Evolutionary conservation across 2,113 vertebrate genomes (phyloP), one percentile per base, ranked within the genome.

Genomic region (Paralichthys olivaceus): DNA sequence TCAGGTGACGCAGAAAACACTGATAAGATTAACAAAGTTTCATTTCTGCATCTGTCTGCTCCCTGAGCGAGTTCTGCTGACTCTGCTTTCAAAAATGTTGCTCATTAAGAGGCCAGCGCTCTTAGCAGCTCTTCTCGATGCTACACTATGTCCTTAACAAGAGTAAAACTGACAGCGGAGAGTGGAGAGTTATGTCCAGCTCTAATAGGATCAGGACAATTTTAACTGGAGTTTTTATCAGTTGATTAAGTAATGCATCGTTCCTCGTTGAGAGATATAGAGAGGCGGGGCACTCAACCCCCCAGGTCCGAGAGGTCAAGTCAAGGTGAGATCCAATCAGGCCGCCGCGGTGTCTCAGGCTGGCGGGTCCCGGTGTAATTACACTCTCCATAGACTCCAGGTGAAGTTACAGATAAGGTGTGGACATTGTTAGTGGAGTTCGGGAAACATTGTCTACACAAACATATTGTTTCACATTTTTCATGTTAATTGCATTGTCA

Each of bases 321-420:
- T 70, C 91, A 94, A 94, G 93, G 94, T 93, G 84, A 95, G 93
- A 94, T 94, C 85, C 86, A 93, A 94, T 94, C 93, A 84, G 73
- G 54, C 26, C 54, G 68, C 83, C 66, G 72, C 55, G 77, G 75
- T 69, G 84, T 89, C 77, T 79, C 67, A 77, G 72, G 66, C 80
- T 79, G 63, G 68, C 45, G 56, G 63, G 51, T 73, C 62, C 68
- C 26, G 32, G 55, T 84, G 88, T 93, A 93, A 93, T 94, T 93
- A 90, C 86, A 81, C 65, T 65, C 63, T 72, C 59, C 60, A 29
- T 7, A 65, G 59, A 72, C 56, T 77, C 79, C 59, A 54, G 70
- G 80, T 84, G 75, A 81, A 78, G 84, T 75, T 76, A 40, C 68
- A 85, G 91, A 92, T 91, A 88, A 91, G 83, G 68, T 64, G 56